phyloP scores from a whole-genome alignment of 2,113 vertebrate genomes.

The Gasterosteus aculeatus region DNA sequence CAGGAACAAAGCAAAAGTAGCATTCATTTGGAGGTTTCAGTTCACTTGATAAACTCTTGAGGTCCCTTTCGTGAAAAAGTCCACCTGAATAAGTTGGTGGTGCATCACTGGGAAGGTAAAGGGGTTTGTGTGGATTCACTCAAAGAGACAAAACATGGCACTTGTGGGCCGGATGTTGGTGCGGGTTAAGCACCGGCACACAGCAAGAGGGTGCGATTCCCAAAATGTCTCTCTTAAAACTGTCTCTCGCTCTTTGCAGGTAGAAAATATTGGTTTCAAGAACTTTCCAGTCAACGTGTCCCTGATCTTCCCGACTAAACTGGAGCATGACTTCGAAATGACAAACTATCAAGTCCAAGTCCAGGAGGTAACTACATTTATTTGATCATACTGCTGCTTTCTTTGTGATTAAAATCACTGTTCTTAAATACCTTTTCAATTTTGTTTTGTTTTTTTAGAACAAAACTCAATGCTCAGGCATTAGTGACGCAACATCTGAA shows the following conservation, averaged over 20 bases:
- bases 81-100: not conserved
- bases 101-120: not conserved
- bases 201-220: not conserved
- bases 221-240: not conserved
- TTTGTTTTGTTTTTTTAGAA: conserved; percentile 46
- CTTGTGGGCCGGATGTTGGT: not conserved
- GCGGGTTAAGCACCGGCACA: not conserved
- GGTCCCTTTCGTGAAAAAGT: not conserved
- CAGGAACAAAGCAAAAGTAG: not conserved
- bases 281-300: conserved; percentile 63
- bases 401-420: not conserved
- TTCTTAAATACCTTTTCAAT: not conserved
- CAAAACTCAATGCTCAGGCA: conserved; percentile 50
- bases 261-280: conserved; percentile 71
- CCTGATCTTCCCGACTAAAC: conserved; percentile 62
- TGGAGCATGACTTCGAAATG: conserved; percentile 64
- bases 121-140: not conserved
- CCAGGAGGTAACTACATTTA: conserved; percentile 50
- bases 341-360: conserved; percentile 45
- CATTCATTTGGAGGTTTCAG: not conserved
- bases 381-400: not conserved
- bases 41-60: not conserved
- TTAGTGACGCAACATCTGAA: not conserved
- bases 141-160: not conserved
- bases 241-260: conserved; percentile 52